These are phyloP conservation scores for Chelidonichthys spinosus DNA, from an alignment of 2,797 vertebrate species.

Conservation along the genomic window DNA sequence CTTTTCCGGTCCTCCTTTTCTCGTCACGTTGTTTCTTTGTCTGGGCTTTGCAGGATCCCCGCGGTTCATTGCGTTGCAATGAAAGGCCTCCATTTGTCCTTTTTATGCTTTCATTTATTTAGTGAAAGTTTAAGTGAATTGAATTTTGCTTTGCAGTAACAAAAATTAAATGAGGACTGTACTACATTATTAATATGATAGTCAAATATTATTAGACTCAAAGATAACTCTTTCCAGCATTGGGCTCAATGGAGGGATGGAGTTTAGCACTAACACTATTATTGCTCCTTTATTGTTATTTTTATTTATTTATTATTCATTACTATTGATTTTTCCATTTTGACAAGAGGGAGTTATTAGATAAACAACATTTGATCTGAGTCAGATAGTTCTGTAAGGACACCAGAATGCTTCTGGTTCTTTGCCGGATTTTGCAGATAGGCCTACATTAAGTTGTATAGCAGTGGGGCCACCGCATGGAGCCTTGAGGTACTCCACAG, in stretches of 20 bases:
- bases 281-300: not conserved
- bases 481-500: constrained; percentile 13
- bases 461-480: not conserved
- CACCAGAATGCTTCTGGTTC: not conserved
- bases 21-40: not conserved
- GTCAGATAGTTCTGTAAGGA: not conserved
- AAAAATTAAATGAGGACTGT: not conserved
- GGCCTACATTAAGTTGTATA: not conserved
- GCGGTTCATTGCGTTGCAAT: not conserved
- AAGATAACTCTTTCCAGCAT: not conserved
- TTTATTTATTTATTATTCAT: too few relatives aligned
- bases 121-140: not conserved
- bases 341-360: not conserved
- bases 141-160: not conserved
- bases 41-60: not conserved
- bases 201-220: not conserved
- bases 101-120: not conserved
- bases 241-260: not conserved
- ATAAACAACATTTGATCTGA: not conserved
- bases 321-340: too few relatives aligned
- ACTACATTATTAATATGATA: not conserved
- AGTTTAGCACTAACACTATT: not conserved
- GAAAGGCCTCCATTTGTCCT: not conserved
- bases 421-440: not conserved
- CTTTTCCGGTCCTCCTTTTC: not conserved